A percentile compares a stretch with the other conserved stretches of the same genome.
phyloP scores from a whole-genome alignment of 2,113 vertebrate species.

The Noctilio leporinus region DNA sequence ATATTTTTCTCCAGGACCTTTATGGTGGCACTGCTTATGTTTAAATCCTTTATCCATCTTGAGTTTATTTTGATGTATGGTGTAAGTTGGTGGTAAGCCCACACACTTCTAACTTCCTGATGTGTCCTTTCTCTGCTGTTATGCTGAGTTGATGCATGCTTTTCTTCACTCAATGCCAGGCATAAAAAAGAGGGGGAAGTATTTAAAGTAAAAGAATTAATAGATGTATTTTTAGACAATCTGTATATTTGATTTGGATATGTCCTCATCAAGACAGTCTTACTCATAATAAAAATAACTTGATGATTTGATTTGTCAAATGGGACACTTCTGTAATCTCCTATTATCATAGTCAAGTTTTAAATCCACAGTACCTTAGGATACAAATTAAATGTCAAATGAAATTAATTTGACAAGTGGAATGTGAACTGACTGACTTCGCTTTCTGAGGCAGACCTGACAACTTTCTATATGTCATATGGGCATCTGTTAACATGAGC shows the following conservation, averaged over 20 bases:
- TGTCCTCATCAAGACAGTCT: slow-evolving; percentile 46
- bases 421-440: slow-evolving; percentile 72
- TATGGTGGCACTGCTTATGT: too few species aligned
- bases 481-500: slow-evolving; percentile 73
- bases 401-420: slow-evolving; percentile 80
- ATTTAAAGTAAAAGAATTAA: slow-evolving; percentile 68
- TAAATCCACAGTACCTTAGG: slow-evolving; percentile 76
- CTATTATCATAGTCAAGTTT: slow-evolving; percentile 73
- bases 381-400: slow-evolving; percentile 80
- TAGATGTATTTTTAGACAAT: neutral
- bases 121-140: neutral
- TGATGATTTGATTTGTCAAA: slow-evolving; percentile 76
- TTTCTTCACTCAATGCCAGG: neutral
- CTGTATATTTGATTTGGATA: slow-evolving; percentile 18
- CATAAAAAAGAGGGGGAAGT: slow-evolving; percentile 8
- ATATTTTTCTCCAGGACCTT: too few species aligned
- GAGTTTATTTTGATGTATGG: too few species aligned
- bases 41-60: too few species aligned
- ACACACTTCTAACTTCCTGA: neutral
- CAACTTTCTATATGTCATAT: slow-evolving; percentile 77
- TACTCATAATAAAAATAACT: slow-evolving; percentile 66
- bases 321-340: slow-evolving; percentile 65
- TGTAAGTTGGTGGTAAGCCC: too few species aligned
- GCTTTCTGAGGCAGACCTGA: slow-evolving; percentile 75
- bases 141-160: neutral